Base-by-base conservation (phyloP, 2,113 vertebrate species). In the Phasianus colchicus region DNA sequence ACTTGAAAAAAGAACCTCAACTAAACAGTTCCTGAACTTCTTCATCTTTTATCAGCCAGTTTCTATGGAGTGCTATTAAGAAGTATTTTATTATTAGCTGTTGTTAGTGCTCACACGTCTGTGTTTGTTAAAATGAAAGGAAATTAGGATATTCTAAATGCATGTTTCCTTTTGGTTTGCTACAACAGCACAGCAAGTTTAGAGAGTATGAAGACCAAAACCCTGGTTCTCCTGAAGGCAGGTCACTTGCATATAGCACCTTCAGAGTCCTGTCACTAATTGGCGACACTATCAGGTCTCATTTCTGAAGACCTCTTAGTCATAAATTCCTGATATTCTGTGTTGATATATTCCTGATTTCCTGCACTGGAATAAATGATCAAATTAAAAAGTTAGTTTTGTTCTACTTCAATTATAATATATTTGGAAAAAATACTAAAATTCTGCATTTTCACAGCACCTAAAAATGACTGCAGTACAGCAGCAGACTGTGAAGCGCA, bases 61-160 rank as follows among this genome's bases (percentile, higher is more conserved):
- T 86, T 90, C 42, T 48, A 79, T 61, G 9, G 91, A 93, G 50
- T 90, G 88, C 55, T 94, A 92, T 80, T 94, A 88, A 70, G 80
- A 34, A 86, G 88, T 92, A 86, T 90, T 94, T 86, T 34, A n/a
- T 13, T 54, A 72, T 54, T 7, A 76, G 34, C 21, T 65, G 75
- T 42, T 47, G 2, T 32, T 27, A 38, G 25, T 36, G 27, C 27
- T 14, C 5, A 7, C 27, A 45, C 6, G 3, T 55, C 82, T 84
- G 66, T 75, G 17, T 64, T 83, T 64, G 45, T 64, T 79, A 65
- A 90, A 5, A 86, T 0, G 19, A 94, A 88, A 48, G 8, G 63
- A 60, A 66, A 42, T 22, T 40, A 45, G 64, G 58, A 50, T 20
- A 83, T 25, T 30, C 16, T 75, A 3, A 18, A 76, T 63, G 80